Conservation (phyloP, 2,113 vertebrate genomes). For the Podarcis cretensis region DNA sequence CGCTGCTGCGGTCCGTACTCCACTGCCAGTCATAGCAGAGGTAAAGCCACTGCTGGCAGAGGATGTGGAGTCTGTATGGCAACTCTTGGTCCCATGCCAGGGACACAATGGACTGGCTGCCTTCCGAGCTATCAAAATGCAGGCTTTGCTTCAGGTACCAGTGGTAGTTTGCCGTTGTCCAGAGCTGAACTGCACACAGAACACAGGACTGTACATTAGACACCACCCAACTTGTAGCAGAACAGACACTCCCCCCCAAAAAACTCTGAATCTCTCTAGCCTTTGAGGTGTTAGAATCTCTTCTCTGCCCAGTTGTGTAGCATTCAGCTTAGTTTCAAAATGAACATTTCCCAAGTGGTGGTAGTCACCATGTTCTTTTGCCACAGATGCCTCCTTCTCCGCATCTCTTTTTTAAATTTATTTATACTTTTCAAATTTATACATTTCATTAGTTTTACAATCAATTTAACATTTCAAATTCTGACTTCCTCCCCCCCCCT, state of each 20-base stretch:
- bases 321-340: neutral
- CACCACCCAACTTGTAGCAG: neutral
- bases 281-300: too few relatives aligned
- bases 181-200: constrained; percentile 89
- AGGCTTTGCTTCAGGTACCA: constrained; percentile 98
- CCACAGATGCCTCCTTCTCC: neutral
- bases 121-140: constrained; percentile 77
- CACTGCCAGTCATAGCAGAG: constrained; percentile 91
- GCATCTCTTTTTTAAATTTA: neutral
- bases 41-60: constrained; percentile 83
- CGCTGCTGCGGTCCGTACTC: constrained; percentile 82
- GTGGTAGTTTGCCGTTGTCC: constrained; percentile 93
- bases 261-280: neutral
- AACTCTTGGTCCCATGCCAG: constrained; percentile 88
- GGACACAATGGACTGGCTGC: constrained; percentile 75
- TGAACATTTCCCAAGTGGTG: neutral
- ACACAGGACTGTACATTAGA: neutral
- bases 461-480: too few relatives aligned
- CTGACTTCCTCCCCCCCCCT: too few relatives aligned
- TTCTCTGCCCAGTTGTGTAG: too few relatives aligned
- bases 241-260: neutral
- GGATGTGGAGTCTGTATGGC: constrained; percentile 81
- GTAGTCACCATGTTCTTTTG: neutral
- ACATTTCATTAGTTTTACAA: too few relatives aligned
- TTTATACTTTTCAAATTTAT: too few relatives aligned